Percentiles rank a stretch among this genome's conserved stretches.
These are phyloP conservation scores for Acrobasis consociella DNA, from an alignment of 2,888 invertebrate genomes.

Conservation along the genomic window DNA sequence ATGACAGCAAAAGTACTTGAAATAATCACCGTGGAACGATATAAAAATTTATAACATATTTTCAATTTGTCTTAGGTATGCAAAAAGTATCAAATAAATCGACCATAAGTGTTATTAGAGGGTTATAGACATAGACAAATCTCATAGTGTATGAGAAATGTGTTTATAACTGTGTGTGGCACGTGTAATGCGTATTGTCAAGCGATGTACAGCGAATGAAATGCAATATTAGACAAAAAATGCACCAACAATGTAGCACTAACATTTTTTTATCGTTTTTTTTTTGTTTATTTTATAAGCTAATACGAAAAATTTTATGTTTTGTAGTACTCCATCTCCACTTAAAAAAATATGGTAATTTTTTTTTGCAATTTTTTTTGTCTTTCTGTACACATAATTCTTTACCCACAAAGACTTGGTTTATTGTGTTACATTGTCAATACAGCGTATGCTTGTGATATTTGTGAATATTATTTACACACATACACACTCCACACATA, in stretches of 20 bases:
- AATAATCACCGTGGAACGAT: too few relatives aligned
- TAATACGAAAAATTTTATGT: neutral
- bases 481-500: constrained; percentile 69
- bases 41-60: too few relatives aligned
- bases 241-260: neutral
- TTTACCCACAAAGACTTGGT: neutral
- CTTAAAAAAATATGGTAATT: too few relatives aligned
- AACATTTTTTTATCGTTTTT: neutral
- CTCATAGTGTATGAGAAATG: constrained; percentile 40
- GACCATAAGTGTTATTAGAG: neutral
- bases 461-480: constrained; percentile 44
- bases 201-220: constrained; percentile 55
- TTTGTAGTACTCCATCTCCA: neutral
- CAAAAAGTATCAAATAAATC: neutral
- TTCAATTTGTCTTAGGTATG: neutral
- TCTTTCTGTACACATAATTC: too few relatives aligned
- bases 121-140: neutral
- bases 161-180: constrained; percentile 63
- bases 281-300: neutral
- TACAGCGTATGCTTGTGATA: neutral
- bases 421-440: neutral
- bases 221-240: constrained; percentile 28
- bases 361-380: too few relatives aligned
- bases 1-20: too few relatives aligned
- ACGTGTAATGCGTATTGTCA: constrained; percentile 66